phyloP scores from a whole-genome alignment of 2,888 invertebrate genomes.

The Thalpophila matura region DNA sequence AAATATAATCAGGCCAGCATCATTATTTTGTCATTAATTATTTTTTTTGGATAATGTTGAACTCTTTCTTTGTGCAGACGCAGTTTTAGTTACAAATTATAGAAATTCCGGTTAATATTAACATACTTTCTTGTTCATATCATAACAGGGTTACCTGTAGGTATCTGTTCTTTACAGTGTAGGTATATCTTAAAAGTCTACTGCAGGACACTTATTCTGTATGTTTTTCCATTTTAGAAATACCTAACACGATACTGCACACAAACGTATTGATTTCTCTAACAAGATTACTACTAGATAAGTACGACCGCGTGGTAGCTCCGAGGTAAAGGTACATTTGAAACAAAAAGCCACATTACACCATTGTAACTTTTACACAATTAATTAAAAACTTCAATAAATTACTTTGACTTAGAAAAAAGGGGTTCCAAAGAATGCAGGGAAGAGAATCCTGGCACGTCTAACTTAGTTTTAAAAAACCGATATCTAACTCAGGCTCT shows the following conservation, averaged over 20 bases:
- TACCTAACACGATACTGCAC: too few species aligned
- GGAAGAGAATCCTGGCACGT: slow-evolving; percentile 30
- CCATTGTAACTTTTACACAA: slow-evolving; percentile 16
- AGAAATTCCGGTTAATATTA: not conserved
- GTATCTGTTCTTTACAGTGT: too few species aligned
- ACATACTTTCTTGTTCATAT: too few species aligned
- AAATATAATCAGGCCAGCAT: slow-evolving; percentile 45
- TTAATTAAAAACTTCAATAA: slow-evolving; percentile 41
- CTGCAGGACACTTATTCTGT: too few species aligned
- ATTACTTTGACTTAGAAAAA: slow-evolving; percentile 34
- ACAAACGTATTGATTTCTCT: too few species aligned
- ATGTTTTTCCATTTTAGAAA: too few species aligned
- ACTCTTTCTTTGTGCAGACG: not conserved
- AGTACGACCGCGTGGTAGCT: not conserved
- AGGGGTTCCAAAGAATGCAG: slow-evolving; percentile 23
- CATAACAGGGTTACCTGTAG: too few species aligned
- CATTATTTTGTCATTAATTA: slow-evolving; percentile 47
- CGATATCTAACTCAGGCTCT: slow-evolving; percentile 51
- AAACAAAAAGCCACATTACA: not conserved
- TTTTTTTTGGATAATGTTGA: slow-evolving; percentile 4
- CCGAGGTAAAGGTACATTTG: not conserved
- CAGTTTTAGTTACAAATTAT: slow-evolving; percentile 26
- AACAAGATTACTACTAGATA: too few species aligned
- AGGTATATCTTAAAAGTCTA: too few species aligned
- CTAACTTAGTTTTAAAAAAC: slow-evolving; percentile 58